Evolutionary conservation across 2,888 invertebrate genomes (phyloP).

Genomic region (Oligia fasciuncula): DNA sequence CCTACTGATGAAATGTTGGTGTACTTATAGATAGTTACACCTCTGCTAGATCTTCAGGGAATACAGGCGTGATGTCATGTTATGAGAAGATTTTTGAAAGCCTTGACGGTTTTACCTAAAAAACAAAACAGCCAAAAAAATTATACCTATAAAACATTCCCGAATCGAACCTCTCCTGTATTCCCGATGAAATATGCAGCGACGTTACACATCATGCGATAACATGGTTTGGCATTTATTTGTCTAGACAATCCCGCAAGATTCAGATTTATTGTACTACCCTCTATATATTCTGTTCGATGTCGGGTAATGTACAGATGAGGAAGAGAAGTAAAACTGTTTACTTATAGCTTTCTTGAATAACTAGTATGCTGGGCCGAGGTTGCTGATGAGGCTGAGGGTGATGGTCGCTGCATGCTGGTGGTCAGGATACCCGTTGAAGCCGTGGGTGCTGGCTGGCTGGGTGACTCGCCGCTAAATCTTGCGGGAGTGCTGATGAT

Average conservation of each 20-base stretch:
- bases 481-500: too few species aligned
- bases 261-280: conserved; percentile 64
- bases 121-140: conserved; percentile 14
- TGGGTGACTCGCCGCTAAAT: too few species aligned
- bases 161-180: conserved; percentile 6
- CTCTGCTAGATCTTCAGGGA: too few species aligned
- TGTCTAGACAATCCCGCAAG: conserved; percentile 65
- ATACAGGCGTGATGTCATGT: neutral
- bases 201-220: conserved; percentile 44
- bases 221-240: conserved; percentile 60
- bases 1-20: too few species aligned
- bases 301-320: conserved; percentile 2
- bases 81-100: neutral
- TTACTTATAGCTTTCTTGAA: neutral
- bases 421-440: too few species aligned
- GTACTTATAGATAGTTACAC: too few species aligned
- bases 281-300: conserved; percentile 46
- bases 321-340: conserved; percentile 43
- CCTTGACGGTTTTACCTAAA: neutral
- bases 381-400: too few species aligned
- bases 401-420: too few species aligned
- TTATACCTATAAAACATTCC: neutral
- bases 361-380: too few species aligned
- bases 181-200: conserved; percentile 15
- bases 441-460: too few species aligned